These are phyloP conservation scores for Psittacula derbiana DNA, from an alignment of 2,797 vertebrate species.

Conservation along the genomic window DNA sequence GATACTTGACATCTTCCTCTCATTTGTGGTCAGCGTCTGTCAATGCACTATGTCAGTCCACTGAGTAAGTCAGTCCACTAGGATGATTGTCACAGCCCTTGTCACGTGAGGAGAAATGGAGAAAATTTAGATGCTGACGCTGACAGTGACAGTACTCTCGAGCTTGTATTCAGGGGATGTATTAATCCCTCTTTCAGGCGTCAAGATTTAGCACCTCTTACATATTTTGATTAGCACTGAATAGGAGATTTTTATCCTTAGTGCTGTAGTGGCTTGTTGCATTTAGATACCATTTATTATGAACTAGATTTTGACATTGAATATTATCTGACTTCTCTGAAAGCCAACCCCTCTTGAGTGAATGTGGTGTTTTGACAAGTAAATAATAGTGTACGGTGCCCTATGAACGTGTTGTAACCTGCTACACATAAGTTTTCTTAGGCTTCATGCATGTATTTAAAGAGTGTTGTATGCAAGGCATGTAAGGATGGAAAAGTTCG, in stretches of 20 bases:
- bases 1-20: background rate
- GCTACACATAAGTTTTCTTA: background rate
- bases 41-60: background rate
- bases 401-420: background rate
- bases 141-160: background rate
- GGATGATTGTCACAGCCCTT: background rate
- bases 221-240: slow-evolving; percentile 21
- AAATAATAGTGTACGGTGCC: slow-evolving; percentile 19
- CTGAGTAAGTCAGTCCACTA: background rate
- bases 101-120: background rate
- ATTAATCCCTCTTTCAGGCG: background rate
- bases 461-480: background rate
- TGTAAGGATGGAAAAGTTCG: background rate
- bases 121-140: background rate
- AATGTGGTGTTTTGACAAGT: slow-evolving; percentile 37
- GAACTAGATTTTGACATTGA: slow-evolving; percentile 5
- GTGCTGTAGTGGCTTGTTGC: background rate
- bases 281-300: slow-evolving; percentile 8
- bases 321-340: slow-evolving; percentile 5
- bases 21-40: background rate
- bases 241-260: slow-evolving; percentile 1
- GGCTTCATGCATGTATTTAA: slow-evolving; percentile 1
- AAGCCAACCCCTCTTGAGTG: background rate
- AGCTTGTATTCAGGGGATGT: background rate
- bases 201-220: slow-evolving; percentile 11